A percentile compares a stretch with the other conserved stretches of the same genome.
These are phyloP conservation scores for Chrysogorgia sp. DNA, from an alignment of 92 coral and sea anemone species.

Conservation along the genomic window DNA sequence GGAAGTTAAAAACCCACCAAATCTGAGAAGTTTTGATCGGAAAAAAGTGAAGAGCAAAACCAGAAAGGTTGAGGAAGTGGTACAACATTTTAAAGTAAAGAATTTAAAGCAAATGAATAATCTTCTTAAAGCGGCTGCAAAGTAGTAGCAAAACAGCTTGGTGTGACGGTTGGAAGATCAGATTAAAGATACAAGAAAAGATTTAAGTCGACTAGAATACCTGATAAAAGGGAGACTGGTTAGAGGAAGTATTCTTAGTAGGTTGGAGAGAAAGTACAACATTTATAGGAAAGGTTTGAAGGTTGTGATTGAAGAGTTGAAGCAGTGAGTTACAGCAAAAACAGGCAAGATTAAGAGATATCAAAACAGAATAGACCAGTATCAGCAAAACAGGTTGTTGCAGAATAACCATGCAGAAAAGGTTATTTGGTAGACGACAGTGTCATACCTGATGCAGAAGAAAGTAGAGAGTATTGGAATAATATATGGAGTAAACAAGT, in stretches of 20 bases:
- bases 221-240: too few species aligned
- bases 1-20: background rate
- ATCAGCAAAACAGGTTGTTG: background rate
- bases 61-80: background rate
- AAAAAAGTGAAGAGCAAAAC: background rate
- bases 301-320: background rate
- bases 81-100: background rate
- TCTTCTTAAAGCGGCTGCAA: background rate
- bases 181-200: too few species aligned
- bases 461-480: background rate
- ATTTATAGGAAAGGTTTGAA: too few species aligned
- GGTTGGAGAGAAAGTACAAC: too few species aligned
- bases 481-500: background rate
- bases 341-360: background rate
- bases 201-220: too few species aligned
- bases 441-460: background rate
- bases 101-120: background rate
- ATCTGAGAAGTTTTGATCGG: background rate
- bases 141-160: conserved; percentile 1
- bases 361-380: conserved; percentile 5
- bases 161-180: background rate
- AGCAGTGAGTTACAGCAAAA: background rate
- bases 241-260: too few species aligned
- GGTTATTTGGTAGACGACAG: too few species aligned
- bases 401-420: background rate